Conservation (phyloP, 2,888 invertebrate species). For the Noctua janthe region DNA sequence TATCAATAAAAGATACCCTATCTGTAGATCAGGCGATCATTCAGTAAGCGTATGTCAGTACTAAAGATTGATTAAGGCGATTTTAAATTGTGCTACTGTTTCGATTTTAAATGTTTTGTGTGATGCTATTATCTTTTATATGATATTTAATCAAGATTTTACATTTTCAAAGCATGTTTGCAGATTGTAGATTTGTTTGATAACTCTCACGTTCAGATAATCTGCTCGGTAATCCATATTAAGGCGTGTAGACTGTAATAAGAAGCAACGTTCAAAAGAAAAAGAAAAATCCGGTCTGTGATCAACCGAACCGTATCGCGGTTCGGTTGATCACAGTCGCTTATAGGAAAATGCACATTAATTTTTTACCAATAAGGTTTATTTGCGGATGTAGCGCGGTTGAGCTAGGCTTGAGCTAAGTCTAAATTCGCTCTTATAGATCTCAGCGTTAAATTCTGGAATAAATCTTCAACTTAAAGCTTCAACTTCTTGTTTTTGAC, state of each 20-base stretch:
- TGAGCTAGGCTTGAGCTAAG: no score
- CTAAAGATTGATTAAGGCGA: conserved; percentile 2
- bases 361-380: not conserved
- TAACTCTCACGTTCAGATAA: not conserved
- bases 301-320: no score
- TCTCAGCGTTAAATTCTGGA: no score
- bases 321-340: not conserved
- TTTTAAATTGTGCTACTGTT: conserved; percentile 33
- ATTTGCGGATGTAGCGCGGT: not conserved
- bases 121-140: not conserved
- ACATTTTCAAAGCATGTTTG: not conserved
- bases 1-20: conserved; percentile 13
- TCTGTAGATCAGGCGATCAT: conserved; percentile 16
- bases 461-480: no score
- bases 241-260: not conserved
- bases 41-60: not conserved
- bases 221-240: not conserved
- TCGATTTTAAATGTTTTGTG: not conserved
- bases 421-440: no score
- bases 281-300: not conserved
- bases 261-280: not conserved
- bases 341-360: not conserved
- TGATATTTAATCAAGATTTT: conserved; percentile 1
- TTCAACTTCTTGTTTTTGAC: no score
- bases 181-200: not conserved